Evolutionary conservation across 2,113 vertebrate species (phyloP), one percentile per base, ranked within the genome.

Genomic region (Sapayoa aenigma): DNA sequence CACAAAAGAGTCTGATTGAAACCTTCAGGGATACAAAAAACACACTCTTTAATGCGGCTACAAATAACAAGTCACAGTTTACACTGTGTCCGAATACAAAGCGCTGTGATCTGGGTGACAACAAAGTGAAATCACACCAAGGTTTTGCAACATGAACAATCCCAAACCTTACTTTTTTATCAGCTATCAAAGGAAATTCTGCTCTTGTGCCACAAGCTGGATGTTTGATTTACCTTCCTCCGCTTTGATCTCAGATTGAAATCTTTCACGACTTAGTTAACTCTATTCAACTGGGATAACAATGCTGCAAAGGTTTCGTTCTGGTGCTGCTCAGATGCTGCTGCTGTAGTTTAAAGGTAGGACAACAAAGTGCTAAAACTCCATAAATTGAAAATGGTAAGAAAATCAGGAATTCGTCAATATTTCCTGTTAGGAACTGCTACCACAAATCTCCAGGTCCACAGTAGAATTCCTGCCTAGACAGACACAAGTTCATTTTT

Each of bases 401-500:
- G 8, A 37, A 35, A 6, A 42, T 11, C 35, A 19, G 5, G 9
- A 73, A 53, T 73, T 59, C 8, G 23, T 80, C 53, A 30, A 13
- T 72, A 63, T 37, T 42, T 84, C 72, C 25, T 23, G 2, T 31
- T 5, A 82, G 39, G 59, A 66, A 66, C 56, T 21, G 9, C 27
- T 17, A 33, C 5, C 49, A 78, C 55, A 84, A 50, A 37, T 84
- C 28, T 46, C 28, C 49, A 71, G 55, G 41, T 71, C 27, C 6
- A 15, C 0, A 37, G 75, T 68, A 81, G 72, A 73, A 87, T 44
- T 86, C 58, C 71, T 55, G 67, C 72, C 76, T 19, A 17, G 15
- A 24, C 31, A 56, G 5, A 28, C 66, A 75, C 8, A 31, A n/a
- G n/a, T n/a, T n/a, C 0, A 0, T 72, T n/a, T 7, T 31, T 8